Percentiles rank a stretch among this genome's conserved stretches.
Evolutionary conservation across 1,140 invertebrate species (phyloP).

Genomic region (Cyrtorhinus lividipennis): DNA sequence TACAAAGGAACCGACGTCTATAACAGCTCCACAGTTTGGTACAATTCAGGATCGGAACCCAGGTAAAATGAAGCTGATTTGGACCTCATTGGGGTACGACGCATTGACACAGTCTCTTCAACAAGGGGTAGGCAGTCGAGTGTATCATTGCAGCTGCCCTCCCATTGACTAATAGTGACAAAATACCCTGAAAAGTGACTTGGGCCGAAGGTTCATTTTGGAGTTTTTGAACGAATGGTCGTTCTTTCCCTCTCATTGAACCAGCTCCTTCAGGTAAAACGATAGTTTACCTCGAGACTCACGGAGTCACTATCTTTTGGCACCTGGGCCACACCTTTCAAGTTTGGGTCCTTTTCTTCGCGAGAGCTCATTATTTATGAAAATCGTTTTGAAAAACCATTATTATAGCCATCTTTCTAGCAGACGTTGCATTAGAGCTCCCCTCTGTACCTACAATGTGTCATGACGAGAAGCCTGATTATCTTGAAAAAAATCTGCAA

Average conservation of each 20-base stretch:
- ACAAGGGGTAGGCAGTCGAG: background rate
- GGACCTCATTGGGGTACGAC: background rate
- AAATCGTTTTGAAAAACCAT: no score
- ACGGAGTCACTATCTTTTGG: background rate
- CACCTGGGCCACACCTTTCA: background rate
- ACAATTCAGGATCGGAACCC: no score
- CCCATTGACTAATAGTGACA: constrained; percentile 8
- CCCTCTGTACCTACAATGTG: no score
- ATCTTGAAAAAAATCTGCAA: no score
- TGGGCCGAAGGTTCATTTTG: background rate
- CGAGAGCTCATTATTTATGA: no score
- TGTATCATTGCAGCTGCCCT: constrained; percentile 2
- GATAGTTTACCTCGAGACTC: background rate
- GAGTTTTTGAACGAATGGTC: background rate
- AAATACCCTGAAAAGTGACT: constrained; percentile 6
- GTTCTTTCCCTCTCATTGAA: background rate
- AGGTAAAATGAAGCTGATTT: background rate
- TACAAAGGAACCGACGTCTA: no score
- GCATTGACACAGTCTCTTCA: background rate
- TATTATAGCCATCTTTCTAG: no score
- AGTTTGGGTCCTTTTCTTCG: no score
- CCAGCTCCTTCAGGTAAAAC: background rate
- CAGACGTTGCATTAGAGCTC: no score
- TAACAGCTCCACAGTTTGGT: no score
- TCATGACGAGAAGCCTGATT: no score